Evolutionary conservation across 2,113 vertebrate genomes (phyloP).

Genomic region (Sphyrna mokarran): DNA sequence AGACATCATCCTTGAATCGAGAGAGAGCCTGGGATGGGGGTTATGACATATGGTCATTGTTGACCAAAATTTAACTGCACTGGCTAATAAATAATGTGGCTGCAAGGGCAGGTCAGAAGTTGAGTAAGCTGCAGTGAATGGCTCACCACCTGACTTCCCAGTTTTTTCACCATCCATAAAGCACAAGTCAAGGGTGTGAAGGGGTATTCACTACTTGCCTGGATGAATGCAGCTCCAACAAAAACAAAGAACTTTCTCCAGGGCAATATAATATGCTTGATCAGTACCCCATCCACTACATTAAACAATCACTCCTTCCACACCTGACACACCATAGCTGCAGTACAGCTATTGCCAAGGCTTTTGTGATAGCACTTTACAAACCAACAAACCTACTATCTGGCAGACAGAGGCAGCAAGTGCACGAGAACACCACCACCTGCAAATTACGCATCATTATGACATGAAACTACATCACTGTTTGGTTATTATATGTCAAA

Average conservation of each 20-base stretch:
- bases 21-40: no score
- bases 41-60: no score
- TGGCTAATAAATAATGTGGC: no score
- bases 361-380: neutral
- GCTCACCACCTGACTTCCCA: no score
- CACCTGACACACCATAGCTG: neutral
- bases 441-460: neutral
- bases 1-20: no score
- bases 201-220: neutral
- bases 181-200: neutral
- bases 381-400: neutral
- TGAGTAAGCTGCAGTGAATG: no score
- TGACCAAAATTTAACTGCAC: no score
- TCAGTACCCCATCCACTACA: neutral
- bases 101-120: no score
- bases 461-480: neutral
- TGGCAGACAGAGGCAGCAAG: neutral
- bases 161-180: neutral
- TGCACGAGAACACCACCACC: neutral
- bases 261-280: neutral
- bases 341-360: neutral
- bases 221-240: neutral
- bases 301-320: neutral
- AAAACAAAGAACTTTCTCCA: neutral
- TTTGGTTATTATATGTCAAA: neutral